Conservation (phyloP, 2,113 vertebrate species). For the Anolis carolinensis region DNA sequence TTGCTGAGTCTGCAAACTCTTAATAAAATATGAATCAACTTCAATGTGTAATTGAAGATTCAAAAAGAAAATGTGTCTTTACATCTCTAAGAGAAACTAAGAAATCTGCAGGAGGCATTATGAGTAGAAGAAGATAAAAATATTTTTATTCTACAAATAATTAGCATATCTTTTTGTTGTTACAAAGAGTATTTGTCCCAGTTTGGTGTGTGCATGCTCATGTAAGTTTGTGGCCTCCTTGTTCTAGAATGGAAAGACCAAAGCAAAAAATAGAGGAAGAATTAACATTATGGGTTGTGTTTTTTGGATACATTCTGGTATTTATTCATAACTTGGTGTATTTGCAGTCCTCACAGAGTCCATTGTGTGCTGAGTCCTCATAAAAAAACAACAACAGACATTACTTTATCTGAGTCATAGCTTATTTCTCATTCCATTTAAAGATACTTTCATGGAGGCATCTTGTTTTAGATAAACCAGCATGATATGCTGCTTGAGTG, state of each 20-base stretch:
- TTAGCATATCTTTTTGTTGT: background rate
- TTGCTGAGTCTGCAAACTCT: constrained; percentile 34
- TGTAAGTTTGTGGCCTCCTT: background rate
- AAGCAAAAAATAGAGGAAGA: background rate
- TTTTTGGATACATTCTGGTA: constrained; percentile 15
- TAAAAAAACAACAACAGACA: background rate
- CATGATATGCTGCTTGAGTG: no score
- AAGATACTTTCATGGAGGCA: no score
- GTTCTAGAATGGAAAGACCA: constrained; percentile 3
- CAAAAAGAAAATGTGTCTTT: constrained; percentile 33
- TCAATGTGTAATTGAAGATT: constrained; percentile 52
- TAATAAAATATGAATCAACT: constrained; percentile 5
- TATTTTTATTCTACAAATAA: constrained; percentile 15
- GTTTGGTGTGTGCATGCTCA: background rate
- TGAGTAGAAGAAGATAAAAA: constrained; percentile 32
- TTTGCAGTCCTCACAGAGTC: background rate
- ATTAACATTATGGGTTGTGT: background rate
- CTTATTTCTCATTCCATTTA: no score
- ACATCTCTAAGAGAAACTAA: constrained; percentile 25
- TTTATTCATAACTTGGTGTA: background rate
- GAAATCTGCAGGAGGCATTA: constrained; percentile 16
- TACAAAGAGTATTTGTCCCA: background rate
- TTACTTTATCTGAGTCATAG: background rate
- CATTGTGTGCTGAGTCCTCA: background rate
- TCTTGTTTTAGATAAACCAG: no score